Evolutionary conservation across 2,888 invertebrate species (phyloP), one percentile per base, ranked within the genome.

Genomic region (Lycia hirtaria): DNA sequence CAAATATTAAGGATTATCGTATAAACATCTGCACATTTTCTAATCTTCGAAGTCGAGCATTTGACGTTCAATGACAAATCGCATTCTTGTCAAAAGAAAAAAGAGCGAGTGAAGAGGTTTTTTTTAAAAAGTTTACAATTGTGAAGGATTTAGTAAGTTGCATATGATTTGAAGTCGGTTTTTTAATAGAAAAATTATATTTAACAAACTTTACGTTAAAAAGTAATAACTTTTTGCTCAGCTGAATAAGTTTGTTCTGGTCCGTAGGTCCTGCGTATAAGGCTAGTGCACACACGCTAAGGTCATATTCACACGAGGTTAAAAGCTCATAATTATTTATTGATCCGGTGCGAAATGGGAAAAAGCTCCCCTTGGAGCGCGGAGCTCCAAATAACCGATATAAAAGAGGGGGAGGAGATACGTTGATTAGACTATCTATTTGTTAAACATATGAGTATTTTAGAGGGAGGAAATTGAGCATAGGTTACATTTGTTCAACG

Each of bases 301-400:
- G 81, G 82, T 81, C 77, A 80, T 73, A 77, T 86, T 87, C 88
- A 83, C 88, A 87, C 85, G 85, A 74, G 75, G 71, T 80, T 75
- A 70, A 72, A 69, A 71, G 60, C 64, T 72, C 62, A 63, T 76
- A 77, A 81, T 81, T 83, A 84, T 83, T 87, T 85, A 88, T 88
- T 82, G 84, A 84, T 87, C 80, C 83, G 82, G 77, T 73, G 81
- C 78, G 77, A 82, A 84, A 80, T 78, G 77, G 74, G 63, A 67
- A 75, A 75, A 75, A 73, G 82, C 68, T 67, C 78, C 83, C 84
- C 79, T 81, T 77, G 65, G 81, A 81, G 30, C 14, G n/a, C n/a
- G n/a, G n/a, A n/a, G n/a, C 45, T 26, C 76, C 51, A 59, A 17
- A 43, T 35, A 12, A 28, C 17, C 26, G 35, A 17, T 44, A 32